Conservation (phyloP, 2,888 invertebrate genomes). For the Drosophila fungiperda region DNA sequence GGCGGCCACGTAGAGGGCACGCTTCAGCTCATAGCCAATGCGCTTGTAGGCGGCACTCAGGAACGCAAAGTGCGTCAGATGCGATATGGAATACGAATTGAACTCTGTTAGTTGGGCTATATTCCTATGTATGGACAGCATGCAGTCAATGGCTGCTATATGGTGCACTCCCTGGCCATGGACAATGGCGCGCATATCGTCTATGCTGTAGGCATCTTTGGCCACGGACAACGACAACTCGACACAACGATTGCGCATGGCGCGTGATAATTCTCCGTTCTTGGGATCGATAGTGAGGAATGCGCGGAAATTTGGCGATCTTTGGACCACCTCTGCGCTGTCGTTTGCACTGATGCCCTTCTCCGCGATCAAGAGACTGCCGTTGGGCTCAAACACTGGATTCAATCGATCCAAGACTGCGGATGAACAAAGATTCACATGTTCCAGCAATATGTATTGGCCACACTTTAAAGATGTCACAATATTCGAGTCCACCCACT, state of each 20-base stretch:
- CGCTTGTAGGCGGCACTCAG: conserved; percentile 81
- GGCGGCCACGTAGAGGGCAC: conserved; percentile 83
- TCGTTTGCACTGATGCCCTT: conserved; percentile 92
- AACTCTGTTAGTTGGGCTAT: conserved; percentile 81
- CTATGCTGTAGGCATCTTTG: conserved; percentile 84
- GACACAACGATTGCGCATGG: conserved; percentile 99
- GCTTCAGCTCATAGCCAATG: conserved; percentile 78
- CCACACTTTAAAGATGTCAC: conserved; percentile 94
- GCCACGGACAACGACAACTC: conserved; percentile 88
- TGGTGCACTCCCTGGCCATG: conserved; percentile 85
- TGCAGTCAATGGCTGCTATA: conserved; percentile 84
- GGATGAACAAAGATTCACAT: conserved; percentile 97
- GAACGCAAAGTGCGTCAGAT: conserved; percentile 83
- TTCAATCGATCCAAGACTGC: conserved; percentile 98
- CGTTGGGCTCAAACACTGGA: conserved; percentile 96
- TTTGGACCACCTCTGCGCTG: conserved; percentile 89
- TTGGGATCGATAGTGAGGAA: conserved; percentile 98
- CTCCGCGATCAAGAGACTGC: conserved; percentile 95
- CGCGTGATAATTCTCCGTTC: conserved; percentile 98
- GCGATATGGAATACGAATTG: conserved; percentile 82
- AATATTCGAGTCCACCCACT: conserved; percentile 95
- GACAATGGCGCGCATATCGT: conserved; percentile 87
- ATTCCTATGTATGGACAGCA: conserved; percentile 86
- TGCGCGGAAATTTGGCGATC: conserved; percentile 96
- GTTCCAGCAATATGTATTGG: conserved; percentile 94